A percentile compares a stretch with the other conserved stretches of the same genome.
These are phyloP conservation scores for Elmis aenea DNA, from an alignment of 2,888 invertebrate genomes.

Conservation along the genomic window DNA sequence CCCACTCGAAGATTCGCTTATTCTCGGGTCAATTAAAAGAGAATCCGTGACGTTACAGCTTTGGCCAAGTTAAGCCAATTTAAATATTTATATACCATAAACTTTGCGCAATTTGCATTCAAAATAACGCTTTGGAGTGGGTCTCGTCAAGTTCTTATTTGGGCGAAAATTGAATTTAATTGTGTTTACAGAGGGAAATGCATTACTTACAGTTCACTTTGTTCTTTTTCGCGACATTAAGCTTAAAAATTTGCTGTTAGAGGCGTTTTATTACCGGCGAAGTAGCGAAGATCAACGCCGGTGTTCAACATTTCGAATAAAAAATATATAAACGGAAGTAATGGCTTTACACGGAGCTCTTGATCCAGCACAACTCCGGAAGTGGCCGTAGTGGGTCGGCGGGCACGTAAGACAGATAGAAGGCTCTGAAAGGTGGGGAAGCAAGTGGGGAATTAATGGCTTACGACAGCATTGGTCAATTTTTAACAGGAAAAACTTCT, in stretches of 20 bases:
- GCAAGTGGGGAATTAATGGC: slow-evolving; percentile 8
- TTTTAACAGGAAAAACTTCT: neutral
- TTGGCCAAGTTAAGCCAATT: slow-evolving; percentile 22
- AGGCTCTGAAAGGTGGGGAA: slow-evolving; percentile 5
- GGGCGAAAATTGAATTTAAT: slow-evolving; percentile 22
- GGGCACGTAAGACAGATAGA: slow-evolving; percentile 19
- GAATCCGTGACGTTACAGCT: slow-evolving; percentile 24
- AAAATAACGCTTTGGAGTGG: slow-evolving; percentile 22
- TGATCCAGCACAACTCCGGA: slow-evolving; percentile 22
- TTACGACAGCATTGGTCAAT: slow-evolving; percentile 10
- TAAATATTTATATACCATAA: slow-evolving; percentile 28
- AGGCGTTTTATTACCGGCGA: slow-evolving; percentile 18
- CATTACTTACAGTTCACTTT: slow-evolving; percentile 21
- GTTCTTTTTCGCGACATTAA: slow-evolving; percentile 22
- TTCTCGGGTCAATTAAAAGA: slow-evolving; percentile 23
- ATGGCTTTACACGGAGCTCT: slow-evolving; percentile 18
- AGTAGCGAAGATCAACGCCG: slow-evolving; percentile 16
- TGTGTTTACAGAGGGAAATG: slow-evolving; percentile 19
- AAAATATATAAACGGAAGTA: slow-evolving; percentile 20
- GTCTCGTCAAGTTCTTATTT: slow-evolving; percentile 20
- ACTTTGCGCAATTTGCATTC: slow-evolving; percentile 27
- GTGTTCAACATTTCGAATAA: slow-evolving; percentile 12
- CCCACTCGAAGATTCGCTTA: slow-evolving; percentile 16
- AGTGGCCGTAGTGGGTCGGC: slow-evolving; percentile 22
- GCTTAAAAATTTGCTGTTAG: slow-evolving; percentile 18